These are phyloP conservation scores for Daubentonia madagascariensis DNA, from an alignment of 2,113 vertebrate genomes.

Conservation along the genomic window DNA sequence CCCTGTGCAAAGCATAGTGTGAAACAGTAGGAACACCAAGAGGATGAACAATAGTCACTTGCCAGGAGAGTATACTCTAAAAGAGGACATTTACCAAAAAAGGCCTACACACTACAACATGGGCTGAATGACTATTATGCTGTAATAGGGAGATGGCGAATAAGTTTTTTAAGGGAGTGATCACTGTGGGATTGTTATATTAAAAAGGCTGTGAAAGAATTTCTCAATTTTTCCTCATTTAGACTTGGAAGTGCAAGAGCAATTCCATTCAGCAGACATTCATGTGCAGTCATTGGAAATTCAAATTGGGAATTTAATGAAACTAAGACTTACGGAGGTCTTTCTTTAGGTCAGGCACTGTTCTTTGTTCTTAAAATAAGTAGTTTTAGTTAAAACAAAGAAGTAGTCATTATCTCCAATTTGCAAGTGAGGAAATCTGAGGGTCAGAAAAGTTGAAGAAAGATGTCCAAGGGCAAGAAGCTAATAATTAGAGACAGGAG, in stretches of 20 bases:
- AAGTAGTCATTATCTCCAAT: neutral
- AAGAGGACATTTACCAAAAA: neutral
- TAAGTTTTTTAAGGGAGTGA: neutral
- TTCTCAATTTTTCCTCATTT: neutral
- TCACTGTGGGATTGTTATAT: neutral
- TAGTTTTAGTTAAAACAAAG: neutral
- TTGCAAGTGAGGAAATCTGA: neutral
- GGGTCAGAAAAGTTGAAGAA: neutral
- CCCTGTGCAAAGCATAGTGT: neutral
- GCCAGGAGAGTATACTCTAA: neutral
- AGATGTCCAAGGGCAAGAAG: neutral
- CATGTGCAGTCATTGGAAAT: neutral
- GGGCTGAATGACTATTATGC: neutral
- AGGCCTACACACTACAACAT: neutral
- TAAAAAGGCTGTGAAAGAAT: neutral
- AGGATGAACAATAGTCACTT: neutral
- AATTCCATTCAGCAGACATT: neutral
- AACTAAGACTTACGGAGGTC: neutral
- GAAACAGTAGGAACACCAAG: neutral
- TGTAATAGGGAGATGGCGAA: neutral
- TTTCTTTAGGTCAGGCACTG: neutral
- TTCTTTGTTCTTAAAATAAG: neutral
- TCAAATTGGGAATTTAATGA: neutral
- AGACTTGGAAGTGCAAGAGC: neutral
- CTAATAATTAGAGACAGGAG: neutral